Conservation (phyloP, 2,797 vertebrate genomes). For the Gadopsis marmoratus region DNA sequence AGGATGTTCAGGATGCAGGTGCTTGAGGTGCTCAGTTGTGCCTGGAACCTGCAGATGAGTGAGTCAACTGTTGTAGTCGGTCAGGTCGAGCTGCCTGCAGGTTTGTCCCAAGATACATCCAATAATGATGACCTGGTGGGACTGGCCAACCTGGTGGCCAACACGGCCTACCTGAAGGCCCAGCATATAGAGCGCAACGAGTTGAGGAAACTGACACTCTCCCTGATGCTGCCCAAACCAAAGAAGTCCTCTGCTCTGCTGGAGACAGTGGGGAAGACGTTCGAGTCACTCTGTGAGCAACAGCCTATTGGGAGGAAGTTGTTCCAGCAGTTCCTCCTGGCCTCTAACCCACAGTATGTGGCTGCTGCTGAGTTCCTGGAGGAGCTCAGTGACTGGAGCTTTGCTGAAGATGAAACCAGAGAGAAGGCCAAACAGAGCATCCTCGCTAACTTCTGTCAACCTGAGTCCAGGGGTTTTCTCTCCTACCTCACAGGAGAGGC, state of each 20-base stretch:
- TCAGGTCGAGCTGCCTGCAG: conserved; percentile 14
- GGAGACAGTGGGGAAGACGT: conserved; percentile 68
- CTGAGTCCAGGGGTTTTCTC: conserved; percentile 75
- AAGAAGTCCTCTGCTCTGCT: conserved; percentile 72
- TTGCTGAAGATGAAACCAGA: conserved; percentile 83
- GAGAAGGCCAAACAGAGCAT: conserved; percentile 77
- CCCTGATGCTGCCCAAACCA: conserved; percentile 82
- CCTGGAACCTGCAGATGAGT: conserved; percentile 44
- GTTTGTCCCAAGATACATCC: conserved; percentile 27
- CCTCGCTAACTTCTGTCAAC: conserved; percentile 83
- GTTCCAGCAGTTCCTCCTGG: conserved; percentile 88
- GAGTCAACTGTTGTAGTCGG: conserved; percentile 27
- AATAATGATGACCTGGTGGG: conserved; percentile 88
- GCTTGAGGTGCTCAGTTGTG: conserved; percentile 43
- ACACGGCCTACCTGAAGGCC: conserved; percentile 90
- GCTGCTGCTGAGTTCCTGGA: conserved; percentile 85
- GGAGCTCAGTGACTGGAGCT: conserved; percentile 85
- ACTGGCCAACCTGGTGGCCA: conserved; percentile 90
- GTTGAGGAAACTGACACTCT: conserved; percentile 84
- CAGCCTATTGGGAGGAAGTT: conserved; percentile 90
- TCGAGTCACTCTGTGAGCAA: conserved; percentile 87
- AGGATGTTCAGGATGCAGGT: conserved; percentile 38
- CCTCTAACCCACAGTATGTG: conserved; percentile 76
- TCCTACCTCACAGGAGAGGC: conserved; percentile 83
- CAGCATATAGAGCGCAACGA: conserved; percentile 81